Conservation (phyloP, 2,113 vertebrate species). For the Pomatorhinus ruficollis region DNA sequence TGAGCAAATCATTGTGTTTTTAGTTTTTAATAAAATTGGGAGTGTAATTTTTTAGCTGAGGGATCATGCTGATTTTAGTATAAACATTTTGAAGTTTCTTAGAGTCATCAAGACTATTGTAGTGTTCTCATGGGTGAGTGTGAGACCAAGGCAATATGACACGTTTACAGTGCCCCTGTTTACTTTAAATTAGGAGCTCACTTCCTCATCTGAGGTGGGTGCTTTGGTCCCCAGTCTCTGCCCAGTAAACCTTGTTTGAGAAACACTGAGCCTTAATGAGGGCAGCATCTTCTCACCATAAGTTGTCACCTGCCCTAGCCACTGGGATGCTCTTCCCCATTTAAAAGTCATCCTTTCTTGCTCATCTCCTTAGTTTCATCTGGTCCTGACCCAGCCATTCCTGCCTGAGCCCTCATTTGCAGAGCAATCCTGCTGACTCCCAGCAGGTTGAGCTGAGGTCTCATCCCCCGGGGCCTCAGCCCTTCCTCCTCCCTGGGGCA, state of each 20-base stretch:
- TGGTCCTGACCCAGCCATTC: not conserved
- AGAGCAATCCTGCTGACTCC: not conserved
- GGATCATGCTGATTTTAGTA: not conserved
- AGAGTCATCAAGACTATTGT: not conserved
- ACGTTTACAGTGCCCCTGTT: not conserved
- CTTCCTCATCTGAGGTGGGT: not conserved
- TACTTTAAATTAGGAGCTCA: not conserved
- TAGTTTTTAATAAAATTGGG: not conserved
- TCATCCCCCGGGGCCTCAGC: not conserved
- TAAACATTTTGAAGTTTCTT: not conserved
- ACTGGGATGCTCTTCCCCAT: not conserved
- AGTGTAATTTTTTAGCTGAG: not conserved
- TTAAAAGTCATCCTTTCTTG: not conserved
- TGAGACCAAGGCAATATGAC: not conserved
- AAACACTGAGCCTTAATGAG: accelerated
- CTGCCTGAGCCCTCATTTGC: not conserved
- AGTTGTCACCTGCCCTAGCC: not conserved
- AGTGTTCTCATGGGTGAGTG: not conserved
- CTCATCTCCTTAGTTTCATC: not conserved
- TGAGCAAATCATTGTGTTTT: slow-evolving; percentile 18
- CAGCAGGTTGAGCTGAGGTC: not conserved
- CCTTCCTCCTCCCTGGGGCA: not conserved
- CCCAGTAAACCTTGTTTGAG: not conserved
- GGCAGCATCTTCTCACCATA: not conserved
- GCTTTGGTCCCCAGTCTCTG: not conserved